Evolutionary conservation across 2,797 vertebrate genomes (phyloP), one percentile per base, ranked within the genome.

Genomic region (Helostoma temminkii): DNA sequence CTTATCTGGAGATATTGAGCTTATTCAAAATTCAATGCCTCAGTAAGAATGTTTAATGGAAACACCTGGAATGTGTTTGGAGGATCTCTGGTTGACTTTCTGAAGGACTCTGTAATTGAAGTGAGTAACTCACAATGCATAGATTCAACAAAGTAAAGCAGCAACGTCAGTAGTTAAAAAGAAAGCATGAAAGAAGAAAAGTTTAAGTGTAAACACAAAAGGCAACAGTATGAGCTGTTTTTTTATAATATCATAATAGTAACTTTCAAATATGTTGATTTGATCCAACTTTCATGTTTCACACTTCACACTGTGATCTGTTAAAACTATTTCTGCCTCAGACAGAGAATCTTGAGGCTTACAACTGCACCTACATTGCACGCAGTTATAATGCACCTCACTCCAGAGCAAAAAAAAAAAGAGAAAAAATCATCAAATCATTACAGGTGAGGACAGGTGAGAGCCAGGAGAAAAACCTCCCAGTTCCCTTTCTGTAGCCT

Each of bases 341-440:
- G 11, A 14, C 49, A 4, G 30, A 22, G 50, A 54, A 48, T 34
- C 18, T 15, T 24, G 9, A 53, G 8, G 24, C 7, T 9, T 12
- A 12, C 18, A 52, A 11, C 16, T 21, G 41, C 24, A 6, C 30
- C 37, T 46, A 46, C 15, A 1, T 47, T 37, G 25, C 7, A 2
- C n/a, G 50, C 62, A 39, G 66, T 79, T 78, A 84, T 83, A 87
- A 85, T 88, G 74, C 77, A 66, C 41, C 64, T 73, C 74, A 52
- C 73, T 84, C 85, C 66, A 48, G 80, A 25, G 55, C 78, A 22
- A 71, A 18, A 49, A 50, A 18, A 9, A 57, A 79, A 87, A 30
- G n/a, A n/a, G 28, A 30, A 11, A 8, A 82, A 79, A 88, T 90
- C 88, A 87, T 86, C 86, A 61, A 88, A 88, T 92, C 88, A 91